phyloP scores from a whole-genome alignment of 1,140 invertebrate genomes.

The Calephelis nemesis region DNA sequence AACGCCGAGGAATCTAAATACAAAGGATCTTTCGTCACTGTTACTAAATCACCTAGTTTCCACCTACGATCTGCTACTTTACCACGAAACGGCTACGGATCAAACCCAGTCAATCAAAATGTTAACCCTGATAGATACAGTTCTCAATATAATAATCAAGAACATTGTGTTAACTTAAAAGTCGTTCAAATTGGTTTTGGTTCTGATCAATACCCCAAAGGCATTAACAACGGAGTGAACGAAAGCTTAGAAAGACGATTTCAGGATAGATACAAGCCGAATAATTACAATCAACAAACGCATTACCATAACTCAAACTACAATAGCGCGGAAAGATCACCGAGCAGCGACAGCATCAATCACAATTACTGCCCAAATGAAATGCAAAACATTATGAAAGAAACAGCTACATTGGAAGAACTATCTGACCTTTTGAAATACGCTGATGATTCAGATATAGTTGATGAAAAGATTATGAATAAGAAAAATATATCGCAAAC shows the following conservation, averaged over 20 bases:
- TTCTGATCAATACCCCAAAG: constrained; percentile 70
- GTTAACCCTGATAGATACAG: constrained; percentile 75
- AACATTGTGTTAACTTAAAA: constrained; percentile 77
- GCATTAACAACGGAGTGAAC: constrained; percentile 70
- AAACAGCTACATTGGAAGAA: constrained; percentile 83
- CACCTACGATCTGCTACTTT: constrained; percentile 84
- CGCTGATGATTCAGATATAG: constrained; percentile 82
- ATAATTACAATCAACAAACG: constrained; percentile 59
- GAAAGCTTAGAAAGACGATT: constrained; percentile 78
- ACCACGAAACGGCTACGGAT: constrained; percentile 84
- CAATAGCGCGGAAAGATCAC: constrained; percentile 65
- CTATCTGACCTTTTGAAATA: constrained; percentile 86
- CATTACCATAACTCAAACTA: constrained; percentile 69
- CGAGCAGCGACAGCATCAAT: constrained; percentile 69
- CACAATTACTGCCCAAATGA: constrained; percentile 65
- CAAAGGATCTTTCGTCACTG: constrained; percentile 57
- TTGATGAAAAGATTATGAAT: constrained; percentile 74
- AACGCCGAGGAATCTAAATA: constrained; percentile 71
- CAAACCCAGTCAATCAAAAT: constrained; percentile 67
- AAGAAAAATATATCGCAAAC: constrained; percentile 70
- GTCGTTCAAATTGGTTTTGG: constrained; percentile 79
- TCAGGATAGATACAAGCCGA: constrained; percentile 72
- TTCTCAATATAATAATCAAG: constrained; percentile 76
- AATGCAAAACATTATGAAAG: constrained; percentile 72
- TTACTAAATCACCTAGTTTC: constrained; percentile 75